These are phyloP conservation scores for Caracal caracal DNA, from an alignment of 2,113 vertebrate species.

Conservation along the genomic window DNA sequence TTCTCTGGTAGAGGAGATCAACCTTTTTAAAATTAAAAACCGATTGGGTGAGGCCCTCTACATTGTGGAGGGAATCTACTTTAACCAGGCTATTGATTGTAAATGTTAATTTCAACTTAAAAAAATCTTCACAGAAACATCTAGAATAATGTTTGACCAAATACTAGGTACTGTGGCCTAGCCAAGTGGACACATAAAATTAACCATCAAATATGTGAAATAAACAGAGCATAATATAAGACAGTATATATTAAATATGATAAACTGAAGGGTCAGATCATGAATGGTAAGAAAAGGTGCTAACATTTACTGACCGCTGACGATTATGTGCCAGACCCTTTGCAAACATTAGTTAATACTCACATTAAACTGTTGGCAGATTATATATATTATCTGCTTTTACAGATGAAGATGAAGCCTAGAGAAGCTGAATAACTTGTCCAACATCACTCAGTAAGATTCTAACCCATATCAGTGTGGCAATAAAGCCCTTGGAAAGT, in stretches of 20 bases:
- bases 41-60: neutral
- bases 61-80: neutral
- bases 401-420: neutral
- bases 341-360: neutral
- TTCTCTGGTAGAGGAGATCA: neutral
- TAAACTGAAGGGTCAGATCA: neutral
- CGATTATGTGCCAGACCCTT: neutral
- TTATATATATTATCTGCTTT: neutral
- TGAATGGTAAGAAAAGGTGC: neutral
- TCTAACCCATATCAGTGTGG: neutral
- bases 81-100: neutral
- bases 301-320: neutral
- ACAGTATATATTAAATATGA: neutral
- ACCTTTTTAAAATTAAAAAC: neutral
- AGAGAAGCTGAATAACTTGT: neutral
- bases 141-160: neutral
- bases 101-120: neutral
- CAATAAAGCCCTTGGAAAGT: neutral
- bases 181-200: neutral
- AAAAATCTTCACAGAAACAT: slow-evolving; percentile 1
- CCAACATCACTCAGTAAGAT: neutral
- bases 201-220: neutral
- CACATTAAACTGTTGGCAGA: neutral
- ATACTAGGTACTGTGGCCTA: neutral
- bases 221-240: neutral